Percentiles rank a stretch among this genome's conserved stretches.
These are phyloP conservation scores for Netelia melanura DNA, from an alignment of 2,888 invertebrate species.

Conservation along the genomic window DNA sequence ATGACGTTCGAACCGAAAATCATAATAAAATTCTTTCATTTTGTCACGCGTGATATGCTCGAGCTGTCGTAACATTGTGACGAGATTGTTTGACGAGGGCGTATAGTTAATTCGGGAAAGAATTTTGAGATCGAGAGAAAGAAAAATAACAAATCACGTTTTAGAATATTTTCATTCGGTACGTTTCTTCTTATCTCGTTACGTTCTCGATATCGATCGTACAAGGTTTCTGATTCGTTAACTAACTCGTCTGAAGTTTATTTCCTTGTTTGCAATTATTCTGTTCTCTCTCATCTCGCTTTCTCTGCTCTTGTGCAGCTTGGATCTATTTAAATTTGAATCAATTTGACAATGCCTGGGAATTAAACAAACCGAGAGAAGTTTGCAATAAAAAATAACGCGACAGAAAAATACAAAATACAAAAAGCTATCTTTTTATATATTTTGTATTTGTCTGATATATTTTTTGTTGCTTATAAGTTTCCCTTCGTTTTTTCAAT, in stretches of 20 bases:
- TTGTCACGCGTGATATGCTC: too few species aligned
- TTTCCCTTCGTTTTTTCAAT: too few species aligned
- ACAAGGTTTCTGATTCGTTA: constrained; percentile 20
- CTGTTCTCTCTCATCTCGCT: background rate
- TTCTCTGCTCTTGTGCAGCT: too few species aligned
- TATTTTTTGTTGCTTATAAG: too few species aligned
- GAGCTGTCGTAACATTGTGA: background rate
- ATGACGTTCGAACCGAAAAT: too few species aligned
- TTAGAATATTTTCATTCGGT: background rate
- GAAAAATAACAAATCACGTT: background rate
- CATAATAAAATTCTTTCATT: too few species aligned
- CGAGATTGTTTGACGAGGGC: background rate
- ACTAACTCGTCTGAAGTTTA: constrained; percentile 1
- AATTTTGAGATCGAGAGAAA: background rate
- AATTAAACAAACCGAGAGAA: constrained; percentile 30
- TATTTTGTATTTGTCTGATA: too few species aligned
- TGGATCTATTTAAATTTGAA: too few species aligned
- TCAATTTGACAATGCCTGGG: background rate
- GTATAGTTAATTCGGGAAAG: background rate
- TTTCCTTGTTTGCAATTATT: background rate
- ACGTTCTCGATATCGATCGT: constrained; percentile 4
- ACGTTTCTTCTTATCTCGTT: constrained; percentile 5
- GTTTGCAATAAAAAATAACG: background rate
- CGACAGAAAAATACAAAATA: too few species aligned
- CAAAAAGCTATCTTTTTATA: too few species aligned